Conservation (phyloP, 2,888 invertebrate genomes). For the Apotomis turbidana region DNA sequence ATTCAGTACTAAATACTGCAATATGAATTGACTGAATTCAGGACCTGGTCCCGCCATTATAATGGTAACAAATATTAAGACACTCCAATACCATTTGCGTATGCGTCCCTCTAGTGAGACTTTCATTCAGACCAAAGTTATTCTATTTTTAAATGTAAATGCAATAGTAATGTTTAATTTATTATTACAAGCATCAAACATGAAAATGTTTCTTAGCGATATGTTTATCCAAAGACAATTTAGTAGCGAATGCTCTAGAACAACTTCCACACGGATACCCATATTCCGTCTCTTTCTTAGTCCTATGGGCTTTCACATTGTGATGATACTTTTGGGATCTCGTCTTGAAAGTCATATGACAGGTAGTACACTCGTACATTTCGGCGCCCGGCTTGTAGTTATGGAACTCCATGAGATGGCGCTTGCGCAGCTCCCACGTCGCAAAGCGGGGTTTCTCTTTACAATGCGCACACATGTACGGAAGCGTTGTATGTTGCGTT, state of each 20-base stretch:
- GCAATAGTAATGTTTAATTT: too few relatives aligned
- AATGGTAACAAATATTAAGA: too few relatives aligned
- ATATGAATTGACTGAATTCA: too few relatives aligned
- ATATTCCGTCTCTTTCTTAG: constrained; percentile 75
- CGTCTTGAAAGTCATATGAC: constrained; percentile 77
- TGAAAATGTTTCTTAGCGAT: constrained; percentile 82
- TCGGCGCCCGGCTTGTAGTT: constrained; percentile 75
- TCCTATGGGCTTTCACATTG: constrained; percentile 74
- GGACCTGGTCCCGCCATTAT: too few relatives aligned
- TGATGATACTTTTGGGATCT: constrained; percentile 78
- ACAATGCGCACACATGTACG: constrained; percentile 76
- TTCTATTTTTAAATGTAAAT: too few relatives aligned
- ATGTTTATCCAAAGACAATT: constrained; percentile 81
- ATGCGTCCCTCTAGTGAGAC: too few relatives aligned
- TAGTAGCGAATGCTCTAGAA: constrained; percentile 78
- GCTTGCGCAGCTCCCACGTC: constrained; percentile 73
- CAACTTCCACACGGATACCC: constrained; percentile 79
- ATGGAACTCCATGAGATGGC: constrained; percentile 76
- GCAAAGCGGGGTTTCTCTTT: constrained; percentile 77
- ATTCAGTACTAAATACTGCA: too few relatives aligned
- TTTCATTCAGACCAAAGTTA: too few relatives aligned
- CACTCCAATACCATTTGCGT: too few relatives aligned
- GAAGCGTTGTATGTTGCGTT: constrained; percentile 71
- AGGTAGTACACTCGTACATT: constrained; percentile 77
- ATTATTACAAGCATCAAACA: constrained; percentile 51